Base-by-base conservation (phyloP, 2,113 vertebrate species). In the Thomomys bottae region DNA sequence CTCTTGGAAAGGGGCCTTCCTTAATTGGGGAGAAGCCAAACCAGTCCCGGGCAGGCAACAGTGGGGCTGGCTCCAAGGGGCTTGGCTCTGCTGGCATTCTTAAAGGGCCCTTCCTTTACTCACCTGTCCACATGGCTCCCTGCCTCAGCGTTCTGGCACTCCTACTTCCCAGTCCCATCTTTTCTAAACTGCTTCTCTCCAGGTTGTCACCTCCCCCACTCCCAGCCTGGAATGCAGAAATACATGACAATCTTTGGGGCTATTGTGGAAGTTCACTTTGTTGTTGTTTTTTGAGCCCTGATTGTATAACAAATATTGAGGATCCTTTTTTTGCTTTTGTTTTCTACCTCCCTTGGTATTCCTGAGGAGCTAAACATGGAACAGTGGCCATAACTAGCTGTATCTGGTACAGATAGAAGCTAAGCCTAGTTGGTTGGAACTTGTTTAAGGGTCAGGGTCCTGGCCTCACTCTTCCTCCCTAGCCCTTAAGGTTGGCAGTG, bases 151-250 rank as follows among this genome's bases (percentile, higher is more conserved):
- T 61, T 54, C 36, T 81, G 75, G 15, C 42, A 34, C 21, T 34
- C 70, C 34, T 28, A 68, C 36, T 87, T 67, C 75, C 72, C 49
- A 59, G 73, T 54, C 10, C 82, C 18, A 5, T 91, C 64, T 85
- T 84, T 90, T 92, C 77, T 59, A n/a, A 66, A 75, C 26, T 89
- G 42, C 67, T 81, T 94, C 34, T 92, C 57, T 93, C 36, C 92
- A 5, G 78, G 71, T 87, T 91, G 85, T 54, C 49, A 54, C 18
- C 14, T n/a, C 81, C 94, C 94, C 38, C 87, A 34, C 45, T 80
- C 28, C 67, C 34, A 66, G 18, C 84, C 36, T 89, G 66, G 49
- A 87, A 75, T 94, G 85, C 66, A 91, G 92, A 83, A 73, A 76
- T 78, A n/a, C 36, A 76, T 59, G 15, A n/a, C 36, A 54, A 3